These are phyloP conservation scores for Drosophila orosa DNA, from an alignment of 1,140 invertebrate species.

Conservation along the genomic window DNA sequence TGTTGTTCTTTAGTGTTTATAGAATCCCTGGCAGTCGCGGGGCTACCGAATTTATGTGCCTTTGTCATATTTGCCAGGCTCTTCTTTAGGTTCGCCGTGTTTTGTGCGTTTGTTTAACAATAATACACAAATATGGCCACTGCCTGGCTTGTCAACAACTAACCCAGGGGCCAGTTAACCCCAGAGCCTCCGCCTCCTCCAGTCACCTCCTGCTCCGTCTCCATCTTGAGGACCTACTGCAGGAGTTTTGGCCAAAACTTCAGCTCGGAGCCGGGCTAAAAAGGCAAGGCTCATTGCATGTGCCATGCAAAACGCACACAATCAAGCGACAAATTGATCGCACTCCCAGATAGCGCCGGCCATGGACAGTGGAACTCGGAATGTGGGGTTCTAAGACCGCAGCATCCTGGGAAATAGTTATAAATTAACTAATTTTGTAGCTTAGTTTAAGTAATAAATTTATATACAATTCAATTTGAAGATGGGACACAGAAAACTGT, in stretches of 20 bases:
- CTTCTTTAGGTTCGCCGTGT: conserved; percentile 23
- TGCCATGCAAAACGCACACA: conserved; percentile 77
- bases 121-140: conserved; percentile 81
- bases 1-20: conserved; percentile 29
- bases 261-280: conserved; percentile 26
- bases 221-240: conserved; percentile 19
- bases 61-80: conserved; percentile 77
- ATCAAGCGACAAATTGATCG: conserved; percentile 81
- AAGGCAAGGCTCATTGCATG: conserved; percentile 57
- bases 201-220: conserved; percentile 16
- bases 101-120: conserved; percentile 59
- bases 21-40: conserved; percentile 37
- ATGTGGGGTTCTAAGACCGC: background rate
- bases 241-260: conserved; percentile 13
- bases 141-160: conserved; percentile 76
- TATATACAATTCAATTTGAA: too few relatives aligned
- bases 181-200: conserved; percentile 9
- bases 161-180: conserved; percentile 55
- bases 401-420: background rate
- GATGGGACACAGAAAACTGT: background rate
- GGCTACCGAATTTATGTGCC: conserved; percentile 81
- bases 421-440: background rate
- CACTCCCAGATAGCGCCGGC: conserved; percentile 67
- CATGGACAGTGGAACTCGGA: conserved; percentile 25
- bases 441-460: background rate